A percentile compares a stretch with the other conserved stretches of the same genome.
Conservation (phyloP, 2,888 invertebrate species). For the Tigriopus californicus region DNA sequence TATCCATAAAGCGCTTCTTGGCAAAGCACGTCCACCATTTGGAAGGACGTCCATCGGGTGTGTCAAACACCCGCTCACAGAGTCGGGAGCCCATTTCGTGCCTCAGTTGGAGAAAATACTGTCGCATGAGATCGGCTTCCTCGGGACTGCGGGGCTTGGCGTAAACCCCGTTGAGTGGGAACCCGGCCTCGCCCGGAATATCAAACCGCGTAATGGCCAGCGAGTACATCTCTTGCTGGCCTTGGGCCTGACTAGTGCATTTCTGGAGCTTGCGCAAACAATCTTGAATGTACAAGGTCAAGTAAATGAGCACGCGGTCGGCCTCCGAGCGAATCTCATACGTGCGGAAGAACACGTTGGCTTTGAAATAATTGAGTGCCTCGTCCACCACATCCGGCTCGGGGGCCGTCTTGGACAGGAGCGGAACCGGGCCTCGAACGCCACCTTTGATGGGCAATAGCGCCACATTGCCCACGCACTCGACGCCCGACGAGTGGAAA, state of each 20-base stretch:
- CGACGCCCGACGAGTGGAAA: constrained; percentile 46
- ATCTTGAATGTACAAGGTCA: constrained; percentile 91
- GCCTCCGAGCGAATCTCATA: constrained; percentile 82
- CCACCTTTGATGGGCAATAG: constrained; percentile 73
- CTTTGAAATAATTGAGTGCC: constrained; percentile 89
- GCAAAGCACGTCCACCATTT: constrained; percentile 99
- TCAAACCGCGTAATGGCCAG: constrained; percentile 85
- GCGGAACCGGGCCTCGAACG: constrained; percentile 78
- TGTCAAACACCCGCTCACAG: constrained; percentile 73
- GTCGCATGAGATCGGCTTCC: constrained; percentile 77
- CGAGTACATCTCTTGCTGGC: constrained; percentile 85
- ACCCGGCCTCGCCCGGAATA: constrained; percentile 84
- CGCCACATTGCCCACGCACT: constrained; percentile 75
- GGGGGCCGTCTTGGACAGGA: constrained; percentile 32
- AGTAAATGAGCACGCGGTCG: constrained; percentile 87
- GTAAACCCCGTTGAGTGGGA: constrained; percentile 88
- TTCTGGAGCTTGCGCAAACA: constrained; percentile 85
- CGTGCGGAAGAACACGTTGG: constrained; percentile 95
- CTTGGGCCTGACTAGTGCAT: constrained; percentile 64
- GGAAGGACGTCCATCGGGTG: constrained; percentile 80
- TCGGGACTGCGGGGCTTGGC: constrained; percentile 55
- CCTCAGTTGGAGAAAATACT: constrained; percentile 78
- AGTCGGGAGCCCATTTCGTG: constrained; percentile 68
- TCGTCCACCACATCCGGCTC: constrained; percentile 89
- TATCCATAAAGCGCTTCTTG: constrained; percentile 99